Base-by-base conservation (phyloP, 2,113 vertebrate genomes). In the Paraplagusia blochii region DNA sequence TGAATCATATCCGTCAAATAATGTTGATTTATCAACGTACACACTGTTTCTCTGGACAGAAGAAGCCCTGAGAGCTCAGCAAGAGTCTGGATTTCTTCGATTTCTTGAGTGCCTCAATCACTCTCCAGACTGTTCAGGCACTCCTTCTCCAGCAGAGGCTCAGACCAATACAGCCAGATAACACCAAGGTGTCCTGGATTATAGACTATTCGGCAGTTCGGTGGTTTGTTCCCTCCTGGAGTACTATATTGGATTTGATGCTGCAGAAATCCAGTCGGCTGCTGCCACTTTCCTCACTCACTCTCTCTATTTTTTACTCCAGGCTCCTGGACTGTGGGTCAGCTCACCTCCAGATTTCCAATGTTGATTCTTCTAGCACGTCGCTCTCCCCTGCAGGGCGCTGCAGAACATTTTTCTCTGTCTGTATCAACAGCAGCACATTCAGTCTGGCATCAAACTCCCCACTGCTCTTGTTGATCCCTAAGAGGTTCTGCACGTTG, bases 111-210 rank as follows among this genome's bases (percentile, higher is more conserved):
- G 67, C 60, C 52, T 75, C 69, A 66, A 83, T 76, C 57, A 51
- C 44, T 58, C 57, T 73, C 63, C 38, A 40, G 38, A 11, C 22
- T 29, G 22, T 29, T 29, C 69, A 58, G 72, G 55, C 72, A 66
- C 67, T 80, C 53, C 13, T 52, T 56, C 73, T 66, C 47, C 14
- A 46, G 66, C 54, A 58, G 63, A 61, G 66, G 70, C 81, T 77
- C 69, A 60, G 62, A 69, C 66, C 12, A 69, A 85, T 87, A 15
- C 65, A 59, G 72, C 74, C 68, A 18, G 79, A 83, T 85, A 85
- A 73, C 40, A 19, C 79, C 79, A 63, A 74, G 80, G 76, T 83
- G 81, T 83, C 79, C 80, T 54, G 82, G 79, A 83, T 85, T 79
- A 87, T 59, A 75, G 70, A 73, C 77, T 63, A 65, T 70, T 81